Conservation (phyloP, 2,113 vertebrate genomes). For the Chauna torquata region DNA sequence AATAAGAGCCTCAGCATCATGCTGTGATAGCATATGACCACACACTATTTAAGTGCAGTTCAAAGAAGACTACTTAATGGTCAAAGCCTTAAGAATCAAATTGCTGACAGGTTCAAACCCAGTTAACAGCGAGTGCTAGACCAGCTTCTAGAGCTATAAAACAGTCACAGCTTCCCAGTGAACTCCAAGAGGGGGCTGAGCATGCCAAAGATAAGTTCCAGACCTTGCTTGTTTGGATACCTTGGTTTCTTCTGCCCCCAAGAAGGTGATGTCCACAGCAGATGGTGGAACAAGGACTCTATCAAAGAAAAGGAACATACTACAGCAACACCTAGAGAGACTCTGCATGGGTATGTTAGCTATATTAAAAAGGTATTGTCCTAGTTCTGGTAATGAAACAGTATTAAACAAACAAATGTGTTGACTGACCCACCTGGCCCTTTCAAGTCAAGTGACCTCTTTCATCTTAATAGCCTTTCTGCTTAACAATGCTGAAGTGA, state of each 20-base stretch:
- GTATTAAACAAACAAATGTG: neutral
- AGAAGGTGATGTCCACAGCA: neutral
- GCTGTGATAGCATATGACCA: neutral
- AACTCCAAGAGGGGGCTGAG: neutral
- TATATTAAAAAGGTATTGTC: neutral
- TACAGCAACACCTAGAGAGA: neutral
- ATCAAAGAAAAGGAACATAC: neutral
- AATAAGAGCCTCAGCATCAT: neutral
- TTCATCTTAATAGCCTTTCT: conserved; percentile 20
- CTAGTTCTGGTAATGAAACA: neutral
- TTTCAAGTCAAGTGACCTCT: neutral
- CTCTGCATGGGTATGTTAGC: neutral
- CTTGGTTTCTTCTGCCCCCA: neutral
- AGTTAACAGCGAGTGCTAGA: neutral
- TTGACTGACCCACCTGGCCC: neutral
- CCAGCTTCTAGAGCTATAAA: neutral
- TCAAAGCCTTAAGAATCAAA: neutral
- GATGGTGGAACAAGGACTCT: neutral
- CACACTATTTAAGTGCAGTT: neutral
- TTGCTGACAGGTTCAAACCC: neutral
- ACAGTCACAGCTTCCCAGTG: neutral
- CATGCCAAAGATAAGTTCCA: neutral
- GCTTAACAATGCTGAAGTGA: neutral
- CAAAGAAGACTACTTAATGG: neutral
- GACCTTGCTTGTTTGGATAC: neutral